Evolutionary conservation across 2,888 invertebrate species (phyloP), one percentile per base, ranked within the genome.

Genomic region (Archaeoteleia sp.): DNA sequence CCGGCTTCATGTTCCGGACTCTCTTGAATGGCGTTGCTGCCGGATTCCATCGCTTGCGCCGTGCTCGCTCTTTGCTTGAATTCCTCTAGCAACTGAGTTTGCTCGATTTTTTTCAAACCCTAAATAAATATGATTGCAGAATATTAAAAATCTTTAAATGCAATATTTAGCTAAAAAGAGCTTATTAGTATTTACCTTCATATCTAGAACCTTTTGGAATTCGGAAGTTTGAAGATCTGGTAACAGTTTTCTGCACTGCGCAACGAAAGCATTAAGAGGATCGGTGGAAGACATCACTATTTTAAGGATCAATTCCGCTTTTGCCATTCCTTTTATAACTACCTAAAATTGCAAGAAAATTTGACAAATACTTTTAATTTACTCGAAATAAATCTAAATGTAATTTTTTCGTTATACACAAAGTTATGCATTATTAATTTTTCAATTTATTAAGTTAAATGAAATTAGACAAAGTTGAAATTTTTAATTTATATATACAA

Each of bases 291-390:
- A 94, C 98, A 98, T 98, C 0, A 98, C 96, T 20, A 98, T 90
- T 87, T 99, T 99, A n/a, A 99, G 87, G 29, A 99, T 94, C 96
- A 98, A 97, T 86, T 99, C 99, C 0, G 98, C 98, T 80, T 95
- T 95, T 0, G 95, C 96, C 97, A 99, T 98, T 25, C 97, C 90
- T 86, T 92, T 92, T 0, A 93, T 90, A 0, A 95, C 95, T 17
- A 91, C 89, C 83, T 90, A 88, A 69, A 77, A 74, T 9, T n/a
- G n/a, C n/a, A n/a, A n/a, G n/a, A n/a, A n/a, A n/a, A n/a, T n/a
- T n/a, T n/a, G n/a, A n/a, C n/a, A n/a, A n/a, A n/a, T n/a, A n/a
- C n/a, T n/a, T n/a, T n/a, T n/a, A n/a, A n/a, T n/a, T n/a, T n/a
- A n/a, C n/a, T n/a, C n/a, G n/a, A n/a, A n/a, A n/a, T n/a, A n/a